Base-by-base conservation (phyloP, 1,140 invertebrate species). In the Cyrtorhinus lividipennis region DNA sequence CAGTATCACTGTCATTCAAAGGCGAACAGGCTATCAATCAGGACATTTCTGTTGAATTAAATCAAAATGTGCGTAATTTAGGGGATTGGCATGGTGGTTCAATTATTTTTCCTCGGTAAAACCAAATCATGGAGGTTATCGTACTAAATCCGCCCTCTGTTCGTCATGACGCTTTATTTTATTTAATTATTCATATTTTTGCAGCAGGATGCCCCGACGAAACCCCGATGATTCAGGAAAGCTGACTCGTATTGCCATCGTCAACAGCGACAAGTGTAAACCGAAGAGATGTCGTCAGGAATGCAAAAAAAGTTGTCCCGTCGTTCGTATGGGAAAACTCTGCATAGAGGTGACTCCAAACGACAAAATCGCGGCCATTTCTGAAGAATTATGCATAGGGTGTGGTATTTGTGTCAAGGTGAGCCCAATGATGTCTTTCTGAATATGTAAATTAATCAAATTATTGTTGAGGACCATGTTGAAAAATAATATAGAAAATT, bases 301-400 rank as follows among this genome's bases (percentile, higher is more conserved):
- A 74, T 99, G 97, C 76, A 99, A 99, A 74, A 94, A 93, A 71
- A 93, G 90, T 48, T 99, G 96, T 78, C 96, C 96, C 5, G 95
- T 99, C 58, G 95, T 98, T 48, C 81, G 95, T 69, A 95, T 96
- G 90, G 95, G 96, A 71, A 99, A 99, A 78, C 80, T 99, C 20
- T 99, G 97, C 75, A 99, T 99, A 72, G 95, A 99, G 82, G 97
- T 99, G 20, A 85, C 83, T 24, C 87, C 93, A n/a, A 94, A 92
- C 73, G 92, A 91, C 70, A 99, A 98, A 79, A 95, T 98, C 68
- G 93, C 97, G 58, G 84, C 86, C 56, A 96, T 99, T 71, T 98
- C 95, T 64, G 97, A 99, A 78, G 93, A 98, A 74, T 77, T 99
- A 0, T 99, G 97, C 74, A 99, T 99, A 73, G 97, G 70, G 62